These are phyloP conservation scores for Sebastes taczanowskii DNA, from an alignment of 2,797 vertebrate genomes.

Conservation along the genomic window DNA sequence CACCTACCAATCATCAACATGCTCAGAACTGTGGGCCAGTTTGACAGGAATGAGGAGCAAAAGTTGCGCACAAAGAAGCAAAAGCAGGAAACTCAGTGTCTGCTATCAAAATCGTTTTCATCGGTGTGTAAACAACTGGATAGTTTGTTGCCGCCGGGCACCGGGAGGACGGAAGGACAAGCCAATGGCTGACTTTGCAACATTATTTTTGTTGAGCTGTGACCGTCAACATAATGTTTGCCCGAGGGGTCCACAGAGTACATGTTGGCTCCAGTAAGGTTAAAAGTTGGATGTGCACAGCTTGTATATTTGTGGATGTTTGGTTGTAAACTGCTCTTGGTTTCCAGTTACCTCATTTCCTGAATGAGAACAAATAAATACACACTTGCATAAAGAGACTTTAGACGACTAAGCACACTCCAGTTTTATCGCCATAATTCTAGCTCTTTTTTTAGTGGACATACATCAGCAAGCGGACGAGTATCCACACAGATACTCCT, in stretches of 20 bases:
- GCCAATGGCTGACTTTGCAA: conserved; percentile 62
- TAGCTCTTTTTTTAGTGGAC: conserved; percentile 32
- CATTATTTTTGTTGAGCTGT: conserved; percentile 74
- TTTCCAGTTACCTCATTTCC: conserved; percentile 84
- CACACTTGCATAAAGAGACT: conserved; percentile 70
- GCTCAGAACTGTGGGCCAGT: conserved; percentile 44
- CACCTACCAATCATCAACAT: conserved; percentile 34
- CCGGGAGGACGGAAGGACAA: conserved; percentile 63
- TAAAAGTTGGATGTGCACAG: conserved; percentile 73
- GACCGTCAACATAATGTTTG: conserved; percentile 68
- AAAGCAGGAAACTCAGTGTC: conserved; percentile 67
- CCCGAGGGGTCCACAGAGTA: conserved; percentile 60
- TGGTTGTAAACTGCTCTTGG: conserved; percentile 75
- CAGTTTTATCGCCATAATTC: conserved; percentile 49
- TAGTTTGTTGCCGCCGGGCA: conserved; percentile 66
- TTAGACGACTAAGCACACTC: conserved; percentile 46
- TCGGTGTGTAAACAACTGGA: conserved; percentile 65
- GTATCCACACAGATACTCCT: conserved; percentile 43
- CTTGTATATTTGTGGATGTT: conserved; percentile 83
- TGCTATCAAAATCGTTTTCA: conserved; percentile 42
- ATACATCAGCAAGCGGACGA: conserved; percentile 17
- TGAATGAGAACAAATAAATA: conserved; percentile 80
- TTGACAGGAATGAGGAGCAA: conserved; percentile 55
- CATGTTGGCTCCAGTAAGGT: conserved; percentile 66
- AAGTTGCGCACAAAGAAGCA: conserved; percentile 62